Evolutionary conservation across 2,888 invertebrate genomes (phyloP).

Genomic region (Sarcophaga carnaria): DNA sequence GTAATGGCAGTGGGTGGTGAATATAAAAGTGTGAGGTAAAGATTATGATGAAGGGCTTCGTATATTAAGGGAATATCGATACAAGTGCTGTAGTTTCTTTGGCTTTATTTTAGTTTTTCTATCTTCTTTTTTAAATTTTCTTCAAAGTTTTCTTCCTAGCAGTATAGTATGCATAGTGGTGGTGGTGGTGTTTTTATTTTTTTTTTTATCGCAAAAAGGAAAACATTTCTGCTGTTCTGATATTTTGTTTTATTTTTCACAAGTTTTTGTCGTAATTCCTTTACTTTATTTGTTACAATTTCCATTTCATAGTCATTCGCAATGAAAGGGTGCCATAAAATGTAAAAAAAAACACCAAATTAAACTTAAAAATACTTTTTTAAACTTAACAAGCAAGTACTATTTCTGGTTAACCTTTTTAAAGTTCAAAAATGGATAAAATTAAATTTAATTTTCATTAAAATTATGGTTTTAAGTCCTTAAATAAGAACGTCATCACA

Average conservation of each 20-base stretch:
- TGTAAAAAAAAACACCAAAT: neutral
- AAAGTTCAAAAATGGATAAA: no score
- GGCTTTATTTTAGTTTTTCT: neutral
- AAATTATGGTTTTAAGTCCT: no score
- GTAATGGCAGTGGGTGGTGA: neutral
- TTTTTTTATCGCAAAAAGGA: neutral
- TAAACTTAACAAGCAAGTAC: no score
- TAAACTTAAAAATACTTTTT: no score
- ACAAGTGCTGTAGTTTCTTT: neutral
- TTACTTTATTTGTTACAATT: neutral
- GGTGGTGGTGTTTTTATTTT: neutral
- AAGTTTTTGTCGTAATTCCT: neutral
- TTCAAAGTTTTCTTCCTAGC: neutral
- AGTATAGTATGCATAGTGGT: neutral
- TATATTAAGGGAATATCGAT: neutral
- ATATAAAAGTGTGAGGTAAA: neutral
- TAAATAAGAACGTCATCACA: no score
- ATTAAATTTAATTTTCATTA: no score
- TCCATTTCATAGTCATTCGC: neutral
- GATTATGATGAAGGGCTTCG: neutral
- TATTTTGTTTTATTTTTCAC: no score
- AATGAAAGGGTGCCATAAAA: neutral
- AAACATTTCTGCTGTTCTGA: neutral
- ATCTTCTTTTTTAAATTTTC: neutral
- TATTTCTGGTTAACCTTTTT: no score